A percentile compares a stretch with the other conserved stretches of the same genome.
Evolutionary conservation across 2,888 invertebrate species (phyloP).

Genomic region (Acleris literana): DNA sequence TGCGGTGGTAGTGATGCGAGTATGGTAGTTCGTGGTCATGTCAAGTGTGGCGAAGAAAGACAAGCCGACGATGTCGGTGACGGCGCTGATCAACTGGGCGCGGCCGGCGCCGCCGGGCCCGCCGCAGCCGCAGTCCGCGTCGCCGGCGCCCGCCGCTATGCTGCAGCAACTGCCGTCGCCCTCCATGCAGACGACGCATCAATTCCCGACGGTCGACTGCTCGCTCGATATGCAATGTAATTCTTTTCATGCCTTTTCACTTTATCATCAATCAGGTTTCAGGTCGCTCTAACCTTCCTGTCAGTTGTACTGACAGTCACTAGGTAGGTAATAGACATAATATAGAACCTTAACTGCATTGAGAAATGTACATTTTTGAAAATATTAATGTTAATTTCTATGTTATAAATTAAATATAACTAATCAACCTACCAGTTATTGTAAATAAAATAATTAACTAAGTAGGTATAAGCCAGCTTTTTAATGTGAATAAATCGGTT

Average conservation of each 20-base stretch:
- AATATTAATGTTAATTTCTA: too few relatives aligned
- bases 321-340: too few relatives aligned
- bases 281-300: too few relatives aligned
- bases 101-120: constrained; percentile 73
- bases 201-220: constrained; percentile 69
- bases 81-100: constrained; percentile 90
- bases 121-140: constrained; percentile 66
- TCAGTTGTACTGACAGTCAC: too few relatives aligned
- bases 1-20: constrained; percentile 76
- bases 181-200: constrained; percentile 42
- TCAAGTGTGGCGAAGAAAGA: constrained; percentile 91
- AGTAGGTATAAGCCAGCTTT: too few relatives aligned
- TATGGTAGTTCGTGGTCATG: constrained; percentile 78
- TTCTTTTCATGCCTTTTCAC: constrained; percentile 37
- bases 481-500: too few relatives aligned
- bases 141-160: constrained; percentile 59
- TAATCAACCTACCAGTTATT: too few relatives aligned
- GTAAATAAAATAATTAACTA: too few relatives aligned
- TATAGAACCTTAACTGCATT: too few relatives aligned
- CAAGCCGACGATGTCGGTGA: constrained; percentile 93
- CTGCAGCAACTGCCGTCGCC: constrained; percentile 59
- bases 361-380: too few relatives aligned
- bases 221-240: constrained; percentile 80
- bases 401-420: too few relatives aligned
- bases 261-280: too few relatives aligned